These are phyloP conservation scores for Tetragonisca angustula DNA, from an alignment of 2,888 invertebrate genomes.

Conservation along the genomic window DNA sequence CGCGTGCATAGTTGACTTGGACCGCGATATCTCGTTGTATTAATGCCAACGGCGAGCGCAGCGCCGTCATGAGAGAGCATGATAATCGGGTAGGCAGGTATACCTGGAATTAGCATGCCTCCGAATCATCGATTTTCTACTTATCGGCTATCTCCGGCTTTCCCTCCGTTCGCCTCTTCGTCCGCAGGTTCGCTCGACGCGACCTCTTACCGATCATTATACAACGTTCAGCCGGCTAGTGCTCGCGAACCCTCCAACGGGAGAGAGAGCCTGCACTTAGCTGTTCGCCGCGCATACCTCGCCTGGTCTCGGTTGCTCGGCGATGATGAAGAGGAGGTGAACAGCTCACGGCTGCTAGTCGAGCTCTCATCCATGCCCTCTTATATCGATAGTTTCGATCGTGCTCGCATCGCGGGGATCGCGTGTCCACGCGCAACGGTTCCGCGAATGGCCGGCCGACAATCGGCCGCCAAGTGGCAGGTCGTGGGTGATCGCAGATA, in stretches of 20 bases:
- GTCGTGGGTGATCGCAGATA: constrained; percentile 51
- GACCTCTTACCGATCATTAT: constrained; percentile 74
- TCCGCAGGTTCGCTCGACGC: constrained; percentile 34
- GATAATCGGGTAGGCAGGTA: constrained; percentile 59
- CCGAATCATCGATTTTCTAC: constrained; percentile 80
- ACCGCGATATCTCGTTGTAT: constrained; percentile 67
- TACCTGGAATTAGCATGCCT: constrained; percentile 75
- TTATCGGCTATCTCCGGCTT: constrained; percentile 75
- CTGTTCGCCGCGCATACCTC: constrained; percentile 48
- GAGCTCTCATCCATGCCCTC: constrained; percentile 25
- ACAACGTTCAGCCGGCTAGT: constrained; percentile 54
- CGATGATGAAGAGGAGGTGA: constrained; percentile 65
- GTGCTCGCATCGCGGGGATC: constrained; percentile 63
- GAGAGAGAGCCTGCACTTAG: constrained; percentile 60
- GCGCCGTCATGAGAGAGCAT: constrained; percentile 61
- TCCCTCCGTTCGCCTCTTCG: constrained; percentile 25
- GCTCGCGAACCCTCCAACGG: constrained; percentile 64
- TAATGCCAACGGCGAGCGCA: constrained; percentile 69
- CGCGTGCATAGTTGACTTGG: constrained; percentile 42
- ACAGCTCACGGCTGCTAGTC: constrained; percentile 43
- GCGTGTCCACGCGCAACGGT: constrained; percentile 66
- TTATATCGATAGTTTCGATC: constrained; percentile 63
- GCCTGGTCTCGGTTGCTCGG: constrained; percentile 26
- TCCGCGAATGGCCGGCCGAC: constrained; percentile 48
- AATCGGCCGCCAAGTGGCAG: constrained; percentile 34